A percentile compares a stretch with the other conserved stretches of the same genome.
Evolutionary conservation across 2,113 vertebrate species (phyloP).

Genomic region (Campylorhamphus procurvoides): DNA sequence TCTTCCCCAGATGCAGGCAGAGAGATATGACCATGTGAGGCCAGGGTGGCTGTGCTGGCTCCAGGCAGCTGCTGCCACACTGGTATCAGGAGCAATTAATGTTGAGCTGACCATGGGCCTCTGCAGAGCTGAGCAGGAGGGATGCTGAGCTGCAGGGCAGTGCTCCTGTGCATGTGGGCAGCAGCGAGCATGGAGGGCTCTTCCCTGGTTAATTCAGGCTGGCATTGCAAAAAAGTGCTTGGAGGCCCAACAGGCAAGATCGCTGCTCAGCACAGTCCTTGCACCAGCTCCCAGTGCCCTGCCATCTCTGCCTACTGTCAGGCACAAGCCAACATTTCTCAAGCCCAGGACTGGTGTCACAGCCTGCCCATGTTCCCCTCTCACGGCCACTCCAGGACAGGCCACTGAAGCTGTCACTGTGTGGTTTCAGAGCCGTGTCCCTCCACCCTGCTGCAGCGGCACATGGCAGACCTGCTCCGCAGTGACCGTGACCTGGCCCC

Average conservation of each 20-base stretch:
- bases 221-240: neutral
- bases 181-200: neutral
- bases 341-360: neutral
- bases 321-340: neutral
- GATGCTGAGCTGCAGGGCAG: slow-evolving; percentile 5
- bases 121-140: neutral
- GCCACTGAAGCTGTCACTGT: neutral
- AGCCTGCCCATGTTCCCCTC: neutral
- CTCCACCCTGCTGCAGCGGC: slow-evolving; percentile 91
- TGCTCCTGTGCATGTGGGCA: neutral
- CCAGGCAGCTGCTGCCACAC: neutral
- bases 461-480: slow-evolving; percentile 93
- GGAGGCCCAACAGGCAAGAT: neutral
- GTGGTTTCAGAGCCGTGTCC: slow-evolving; percentile 91
- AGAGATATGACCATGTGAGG: neutral
- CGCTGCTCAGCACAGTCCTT: neutral
- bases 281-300: neutral
- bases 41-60: neutral
- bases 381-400: accelerated
- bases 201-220: slow-evolving; percentile 4
- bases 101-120: neutral
- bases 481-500: slow-evolving; percentile 90
- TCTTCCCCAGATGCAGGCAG: neutral
- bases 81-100: neutral
- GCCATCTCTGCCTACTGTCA: neutral